These are phyloP conservation scores for Hetaerina titia DNA, from an alignment of 2,888 invertebrate species.

Conservation along the genomic window DNA sequence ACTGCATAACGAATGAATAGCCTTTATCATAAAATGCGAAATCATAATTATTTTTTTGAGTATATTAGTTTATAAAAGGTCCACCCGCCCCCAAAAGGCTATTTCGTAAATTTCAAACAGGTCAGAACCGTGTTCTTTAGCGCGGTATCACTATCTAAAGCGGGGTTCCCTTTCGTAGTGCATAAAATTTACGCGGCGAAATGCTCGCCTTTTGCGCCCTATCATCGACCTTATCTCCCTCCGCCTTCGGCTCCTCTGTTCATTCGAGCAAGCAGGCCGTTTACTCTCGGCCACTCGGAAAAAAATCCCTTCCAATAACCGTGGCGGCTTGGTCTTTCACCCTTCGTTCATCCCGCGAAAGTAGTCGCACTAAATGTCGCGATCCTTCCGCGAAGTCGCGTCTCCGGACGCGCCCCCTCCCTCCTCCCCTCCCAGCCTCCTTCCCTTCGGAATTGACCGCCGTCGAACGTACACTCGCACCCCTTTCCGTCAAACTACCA, in stretches of 20 bases:
- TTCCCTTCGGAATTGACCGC: not conserved
- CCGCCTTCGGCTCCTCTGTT: not conserved
- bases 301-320: not conserved
- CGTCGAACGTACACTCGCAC: not conserved
- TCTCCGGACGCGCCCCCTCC: not conserved
- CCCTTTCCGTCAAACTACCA: not conserved
- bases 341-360: not conserved
- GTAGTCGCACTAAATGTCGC: not conserved
- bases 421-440: too few relatives aligned
- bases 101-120: not conserved
- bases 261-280: not conserved
- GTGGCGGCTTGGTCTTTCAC: not conserved
- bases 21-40: too few relatives aligned
- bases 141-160: not conserved
- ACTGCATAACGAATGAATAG: too few relatives aligned
- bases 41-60: too few relatives aligned
- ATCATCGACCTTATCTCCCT: not conserved
- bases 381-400: not conserved
- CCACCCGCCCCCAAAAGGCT: too few relatives aligned
- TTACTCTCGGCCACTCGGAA: not conserved
- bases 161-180: not conserved
- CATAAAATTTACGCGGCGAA: not conserved
- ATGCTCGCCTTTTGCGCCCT: not conserved
- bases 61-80: too few relatives aligned
- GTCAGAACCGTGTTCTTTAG: not conserved